phyloP scores from a whole-genome alignment of 2,113 vertebrate species.

The Herpetotheres cachinnans region DNA sequence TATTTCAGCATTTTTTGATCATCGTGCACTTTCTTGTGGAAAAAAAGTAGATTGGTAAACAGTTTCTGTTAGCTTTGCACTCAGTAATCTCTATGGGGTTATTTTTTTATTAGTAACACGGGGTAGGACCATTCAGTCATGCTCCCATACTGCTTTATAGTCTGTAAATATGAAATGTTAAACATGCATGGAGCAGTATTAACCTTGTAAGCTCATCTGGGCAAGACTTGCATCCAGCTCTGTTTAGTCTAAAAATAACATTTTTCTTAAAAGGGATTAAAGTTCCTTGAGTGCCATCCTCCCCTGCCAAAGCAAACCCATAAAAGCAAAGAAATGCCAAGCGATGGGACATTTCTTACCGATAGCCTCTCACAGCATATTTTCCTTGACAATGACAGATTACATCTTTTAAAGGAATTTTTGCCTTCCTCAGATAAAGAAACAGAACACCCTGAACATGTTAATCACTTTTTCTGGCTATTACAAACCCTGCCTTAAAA shows the following conservation, averaged over 20 bases:
- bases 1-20: background rate
- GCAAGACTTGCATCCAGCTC: background rate
- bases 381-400: background rate
- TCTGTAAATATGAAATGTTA: background rate
- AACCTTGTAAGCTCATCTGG: background rate
- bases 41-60: background rate
- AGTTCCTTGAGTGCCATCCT: background rate
- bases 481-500: background rate
- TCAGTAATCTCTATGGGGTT: background rate
- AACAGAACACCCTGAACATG: background rate
- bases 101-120: background rate
- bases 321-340: background rate
- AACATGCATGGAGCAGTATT: background rate
- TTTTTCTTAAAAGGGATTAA: conserved; percentile 12
- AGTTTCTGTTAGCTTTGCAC: background rate
- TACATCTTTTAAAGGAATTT: background rate
- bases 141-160: background rate
- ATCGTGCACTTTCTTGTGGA: background rate
- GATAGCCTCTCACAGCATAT: background rate
- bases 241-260: conserved; percentile 25
- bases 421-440: background rate
- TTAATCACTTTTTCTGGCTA: background rate
- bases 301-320: background rate
- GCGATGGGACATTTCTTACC: background rate
- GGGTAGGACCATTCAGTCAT: background rate